Percentiles rank a stretch among this genome's conserved stretches.
Evolutionary conservation across 1,140 invertebrate genomes (phyloP).

Genomic region (Acromyrmex charruanus): DNA sequence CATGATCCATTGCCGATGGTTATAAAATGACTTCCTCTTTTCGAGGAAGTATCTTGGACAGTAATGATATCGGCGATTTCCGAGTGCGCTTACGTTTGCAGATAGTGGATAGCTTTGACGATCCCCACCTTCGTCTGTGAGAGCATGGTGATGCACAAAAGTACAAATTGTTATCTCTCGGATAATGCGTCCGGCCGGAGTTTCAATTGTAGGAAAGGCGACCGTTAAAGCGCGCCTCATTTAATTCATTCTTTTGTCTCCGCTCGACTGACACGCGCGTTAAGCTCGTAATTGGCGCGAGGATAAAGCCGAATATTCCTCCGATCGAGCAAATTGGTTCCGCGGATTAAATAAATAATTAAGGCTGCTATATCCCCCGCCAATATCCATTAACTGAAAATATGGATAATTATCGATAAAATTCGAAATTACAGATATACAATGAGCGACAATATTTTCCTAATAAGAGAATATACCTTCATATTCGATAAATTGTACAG

Average conservation of each 20-base stretch:
- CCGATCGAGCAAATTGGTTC: slow-evolving; percentile 40
- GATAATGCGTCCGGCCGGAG: slow-evolving; percentile 27
- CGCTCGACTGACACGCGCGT: slow-evolving; percentile 17
- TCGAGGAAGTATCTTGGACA: slow-evolving; percentile 50
- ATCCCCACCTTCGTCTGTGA: neutral
- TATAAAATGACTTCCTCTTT: slow-evolving; percentile 64
- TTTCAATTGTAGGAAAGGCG: neutral
- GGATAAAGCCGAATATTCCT: slow-evolving; percentile 28
- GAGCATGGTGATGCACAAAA: slow-evolving; percentile 24
- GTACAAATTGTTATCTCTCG: slow-evolving; percentile 56
- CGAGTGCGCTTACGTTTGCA: slow-evolving; percentile 58
- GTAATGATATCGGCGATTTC: slow-evolving; percentile 56
- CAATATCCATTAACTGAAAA: neutral
- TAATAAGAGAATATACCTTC: neutral
- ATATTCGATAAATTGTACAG: neutral
- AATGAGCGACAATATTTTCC: slow-evolving; percentile 17
- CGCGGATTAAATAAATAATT: slow-evolving; percentile 52
- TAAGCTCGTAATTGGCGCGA: slow-evolving; percentile 52
- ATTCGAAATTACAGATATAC: slow-evolving; percentile 5
- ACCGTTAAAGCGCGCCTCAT: slow-evolving; percentile 37
- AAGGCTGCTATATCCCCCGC: neutral
- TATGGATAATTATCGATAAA: slow-evolving; percentile 24
- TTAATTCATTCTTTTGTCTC: slow-evolving; percentile 47
- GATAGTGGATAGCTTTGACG: slow-evolving; percentile 44
- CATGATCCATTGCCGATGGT: slow-evolving; percentile 59